phyloP scores from a whole-genome alignment of 2,113 vertebrate species.

The Rhinichthys klamathensis region DNA sequence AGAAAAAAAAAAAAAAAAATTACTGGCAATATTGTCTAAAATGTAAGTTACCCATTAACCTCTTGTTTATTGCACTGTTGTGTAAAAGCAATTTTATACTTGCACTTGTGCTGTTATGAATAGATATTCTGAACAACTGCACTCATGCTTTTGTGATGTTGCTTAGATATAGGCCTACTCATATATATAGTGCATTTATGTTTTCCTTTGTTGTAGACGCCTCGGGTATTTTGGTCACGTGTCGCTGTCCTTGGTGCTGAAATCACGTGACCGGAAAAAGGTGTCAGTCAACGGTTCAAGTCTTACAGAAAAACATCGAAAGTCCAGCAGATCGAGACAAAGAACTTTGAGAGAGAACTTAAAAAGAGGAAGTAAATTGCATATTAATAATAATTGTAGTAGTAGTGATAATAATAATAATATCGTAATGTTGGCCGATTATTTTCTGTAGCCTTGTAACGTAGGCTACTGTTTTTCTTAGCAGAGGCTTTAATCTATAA shows the following conservation, averaged over 20 bases:
- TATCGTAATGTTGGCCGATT: too few relatives aligned
- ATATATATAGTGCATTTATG: not conserved
- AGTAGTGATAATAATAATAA: not conserved
- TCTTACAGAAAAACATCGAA: not conserved
- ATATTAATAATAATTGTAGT: not conserved
- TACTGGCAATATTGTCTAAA: not conserved
- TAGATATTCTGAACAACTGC: not conserved
- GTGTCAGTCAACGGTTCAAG: not conserved
- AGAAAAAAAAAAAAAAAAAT: not conserved
- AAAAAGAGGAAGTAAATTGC: not conserved
- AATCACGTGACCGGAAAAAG: constrained; percentile 29
- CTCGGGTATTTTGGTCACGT: not conserved
- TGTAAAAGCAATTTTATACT: not conserved
- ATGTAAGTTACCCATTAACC: not conserved
- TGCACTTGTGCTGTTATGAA: not conserved
- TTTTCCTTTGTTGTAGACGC: not conserved
- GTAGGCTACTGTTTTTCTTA: not conserved
- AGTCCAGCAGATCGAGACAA: constrained; percentile 7
- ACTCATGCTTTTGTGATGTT: not conserved
- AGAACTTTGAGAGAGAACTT: not conserved
- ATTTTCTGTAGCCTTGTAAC: not conserved
- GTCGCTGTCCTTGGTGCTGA: constrained; percentile 73
- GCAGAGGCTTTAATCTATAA: not conserved
- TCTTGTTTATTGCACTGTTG: not conserved
- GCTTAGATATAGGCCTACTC: not conserved